A percentile compares a stretch with the other conserved stretches of the same genome.
phyloP scores from a whole-genome alignment of 2,113 vertebrate genomes.

The Vanacampus margaritifer region DNA sequence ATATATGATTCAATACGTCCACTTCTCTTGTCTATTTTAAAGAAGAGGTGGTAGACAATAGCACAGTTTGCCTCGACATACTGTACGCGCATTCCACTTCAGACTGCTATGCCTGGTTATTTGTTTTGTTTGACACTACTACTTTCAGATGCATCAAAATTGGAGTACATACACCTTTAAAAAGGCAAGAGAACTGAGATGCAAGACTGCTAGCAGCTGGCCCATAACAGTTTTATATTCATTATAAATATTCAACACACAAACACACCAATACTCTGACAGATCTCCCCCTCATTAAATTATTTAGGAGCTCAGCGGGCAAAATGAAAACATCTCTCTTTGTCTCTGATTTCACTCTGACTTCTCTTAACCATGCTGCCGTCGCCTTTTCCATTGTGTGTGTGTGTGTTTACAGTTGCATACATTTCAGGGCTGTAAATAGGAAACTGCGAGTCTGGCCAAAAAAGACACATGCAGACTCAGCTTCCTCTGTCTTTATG shows the following conservation, averaged over 20 bases:
- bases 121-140: background rate
- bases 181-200: constrained; percentile 28
- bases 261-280: constrained; percentile 54
- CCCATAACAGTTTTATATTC: constrained; percentile 60
- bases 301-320: constrained; percentile 54
- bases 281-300: constrained; percentile 57
- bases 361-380: constrained; percentile 6
- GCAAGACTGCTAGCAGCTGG: constrained; percentile 50
- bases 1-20: constrained; percentile 28
- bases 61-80: background rate
- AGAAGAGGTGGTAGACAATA: constrained; percentile 7
- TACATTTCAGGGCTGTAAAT: constrained; percentile 4
- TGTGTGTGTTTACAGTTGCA: background rate
- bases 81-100: background rate
- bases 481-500: background rate
- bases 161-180: constrained; percentile 10
- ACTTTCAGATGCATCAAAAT: background rate
- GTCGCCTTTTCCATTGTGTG: constrained; percentile 4
- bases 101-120: background rate
- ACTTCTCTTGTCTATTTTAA: constrained; percentile 11
- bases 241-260: constrained; percentile 63
- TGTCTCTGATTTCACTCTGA: constrained; percentile 21
- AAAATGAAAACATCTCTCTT: constrained; percentile 54
- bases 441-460: constrained; percentile 1
- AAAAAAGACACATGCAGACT: background rate